Conservation (phyloP, 2,113 vertebrate species). For the Calcarius ornatus region DNA sequence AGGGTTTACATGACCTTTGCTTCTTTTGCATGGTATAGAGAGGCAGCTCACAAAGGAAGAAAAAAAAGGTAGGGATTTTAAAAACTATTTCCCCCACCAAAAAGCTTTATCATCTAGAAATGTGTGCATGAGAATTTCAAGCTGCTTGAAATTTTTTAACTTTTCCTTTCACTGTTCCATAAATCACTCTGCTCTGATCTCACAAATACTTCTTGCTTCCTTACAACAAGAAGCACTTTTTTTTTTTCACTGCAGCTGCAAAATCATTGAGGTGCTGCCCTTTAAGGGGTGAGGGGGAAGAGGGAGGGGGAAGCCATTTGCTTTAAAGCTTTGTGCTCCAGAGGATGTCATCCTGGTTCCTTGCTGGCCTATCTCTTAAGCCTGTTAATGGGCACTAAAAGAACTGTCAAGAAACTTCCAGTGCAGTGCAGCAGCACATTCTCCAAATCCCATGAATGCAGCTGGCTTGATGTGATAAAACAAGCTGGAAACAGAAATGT, state of each 20-base stretch:
- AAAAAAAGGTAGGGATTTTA: background rate
- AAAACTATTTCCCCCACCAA: background rate
- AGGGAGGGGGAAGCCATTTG: background rate
- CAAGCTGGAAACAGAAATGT: background rate
- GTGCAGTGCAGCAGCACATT: background rate
- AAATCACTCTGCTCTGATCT: background rate
- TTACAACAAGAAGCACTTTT: background rate
- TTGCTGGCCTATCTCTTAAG: slow-evolving; percentile 10
- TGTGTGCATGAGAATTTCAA: background rate
- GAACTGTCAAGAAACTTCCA: slow-evolving; percentile 31
- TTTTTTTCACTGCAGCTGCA: slow-evolving; percentile 5
- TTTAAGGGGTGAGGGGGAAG: background rate
- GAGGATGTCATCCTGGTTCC: background rate
- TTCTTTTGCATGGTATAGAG: background rate
- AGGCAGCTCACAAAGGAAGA: background rate
- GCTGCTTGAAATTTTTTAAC: too few relatives aligned
- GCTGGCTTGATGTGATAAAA: slow-evolving; percentile 12
- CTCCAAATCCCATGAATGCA: slow-evolving; percentile 20
- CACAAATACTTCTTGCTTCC: background rate
- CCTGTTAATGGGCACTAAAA: slow-evolving; percentile 36
- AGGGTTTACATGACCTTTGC: background rate
- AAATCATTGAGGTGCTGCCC: background rate
- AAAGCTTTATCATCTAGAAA: background rate
- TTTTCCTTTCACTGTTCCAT: background rate
- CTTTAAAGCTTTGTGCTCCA: background rate